Percentiles rank a stretch among this genome's conserved stretches.
phyloP scores from a whole-genome alignment of 2,113 vertebrate genomes.

The Ceyx margarethae region DNA sequence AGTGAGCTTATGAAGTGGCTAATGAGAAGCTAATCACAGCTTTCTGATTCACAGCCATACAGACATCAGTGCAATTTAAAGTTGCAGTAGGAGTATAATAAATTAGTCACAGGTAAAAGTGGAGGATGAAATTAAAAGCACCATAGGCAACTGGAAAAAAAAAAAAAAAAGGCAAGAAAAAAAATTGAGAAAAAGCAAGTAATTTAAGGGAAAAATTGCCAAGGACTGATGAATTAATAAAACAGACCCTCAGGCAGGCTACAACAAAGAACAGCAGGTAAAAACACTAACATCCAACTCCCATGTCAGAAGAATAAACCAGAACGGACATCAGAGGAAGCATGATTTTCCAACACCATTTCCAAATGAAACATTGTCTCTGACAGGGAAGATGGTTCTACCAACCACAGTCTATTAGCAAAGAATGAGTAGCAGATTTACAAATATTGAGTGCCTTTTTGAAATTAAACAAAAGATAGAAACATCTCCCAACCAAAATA shows the following conservation, averaged over 20 bases:
- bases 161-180: background rate
- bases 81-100: constrained; percentile 6
- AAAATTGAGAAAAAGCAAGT: background rate
- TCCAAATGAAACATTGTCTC: background rate
- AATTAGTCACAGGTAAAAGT: constrained; percentile 28
- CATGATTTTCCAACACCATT: background rate
- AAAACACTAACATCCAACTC: background rate
- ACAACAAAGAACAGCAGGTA: background rate
- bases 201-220: background rate
- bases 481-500: background rate
- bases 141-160: background rate
- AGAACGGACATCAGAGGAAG: background rate
- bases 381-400: background rate
- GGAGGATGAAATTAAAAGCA: background rate
- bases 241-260: background rate
- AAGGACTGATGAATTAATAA: background rate
- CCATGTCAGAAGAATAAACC: background rate
- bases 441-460: background rate
- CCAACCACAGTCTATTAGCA: background rate
- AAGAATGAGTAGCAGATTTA: background rate
- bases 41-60: constrained; percentile 34
- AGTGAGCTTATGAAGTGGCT: background rate
- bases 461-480: background rate
- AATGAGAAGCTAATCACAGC: constrained; percentile 27
- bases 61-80: background rate